Evolutionary conservation across 1,140 invertebrate genomes (phyloP).

Genomic region (Tetramorium alpestre): DNA sequence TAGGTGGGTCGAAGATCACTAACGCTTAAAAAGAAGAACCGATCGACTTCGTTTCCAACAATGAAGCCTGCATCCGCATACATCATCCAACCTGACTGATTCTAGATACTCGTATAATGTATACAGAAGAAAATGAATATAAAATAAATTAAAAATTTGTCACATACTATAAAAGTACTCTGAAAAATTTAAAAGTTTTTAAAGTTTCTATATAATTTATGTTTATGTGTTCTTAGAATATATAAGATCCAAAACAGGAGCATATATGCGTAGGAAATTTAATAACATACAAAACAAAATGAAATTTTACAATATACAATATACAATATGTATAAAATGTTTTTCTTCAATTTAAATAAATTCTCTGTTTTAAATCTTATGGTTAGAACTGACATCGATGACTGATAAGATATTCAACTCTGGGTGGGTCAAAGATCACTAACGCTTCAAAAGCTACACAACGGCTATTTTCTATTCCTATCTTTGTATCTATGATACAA

Average conservation of each 20-base stretch:
- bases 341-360: background rate
- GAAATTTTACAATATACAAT: background rate
- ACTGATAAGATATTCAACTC: background rate
- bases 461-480: background rate
- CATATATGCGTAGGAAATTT: background rate
- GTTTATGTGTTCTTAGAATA: background rate
- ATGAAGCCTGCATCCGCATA: conserved; percentile 13
- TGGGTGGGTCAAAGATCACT: background rate
- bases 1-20: conserved; percentile 51
- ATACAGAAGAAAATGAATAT: background rate
- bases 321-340: background rate
- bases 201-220: background rate
- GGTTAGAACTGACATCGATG: background rate
- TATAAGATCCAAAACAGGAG: background rate
- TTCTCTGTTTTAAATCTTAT: background rate
- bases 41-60: conserved; percentile 41
- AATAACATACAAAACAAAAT: background rate
- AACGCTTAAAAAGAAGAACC: conserved; percentile 41
- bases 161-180: background rate
- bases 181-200: background rate
- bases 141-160: background rate
- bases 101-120: background rate
- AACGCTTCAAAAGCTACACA: background rate
- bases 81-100: conserved; percentile 19
- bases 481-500: background rate